These are phyloP conservation scores for Schizopygopsis pylzovi DNA, from an alignment of 2,797 vertebrate genomes.

Conservation along the genomic window DNA sequence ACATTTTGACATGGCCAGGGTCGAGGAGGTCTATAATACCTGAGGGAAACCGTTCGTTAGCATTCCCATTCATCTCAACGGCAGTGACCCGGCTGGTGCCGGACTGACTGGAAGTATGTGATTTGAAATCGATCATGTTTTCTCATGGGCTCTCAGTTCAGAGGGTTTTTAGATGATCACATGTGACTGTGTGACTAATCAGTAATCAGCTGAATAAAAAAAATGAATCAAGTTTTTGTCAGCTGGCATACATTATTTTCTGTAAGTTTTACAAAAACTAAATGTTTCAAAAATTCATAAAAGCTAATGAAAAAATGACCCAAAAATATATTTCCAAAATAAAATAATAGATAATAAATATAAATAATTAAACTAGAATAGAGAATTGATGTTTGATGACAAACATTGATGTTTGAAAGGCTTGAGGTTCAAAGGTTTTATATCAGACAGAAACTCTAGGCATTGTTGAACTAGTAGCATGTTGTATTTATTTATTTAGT, in stretches of 20 bases:
- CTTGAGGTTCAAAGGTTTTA: neutral
- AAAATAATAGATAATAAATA: neutral
- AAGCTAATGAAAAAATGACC: neutral
- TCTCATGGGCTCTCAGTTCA: neutral
- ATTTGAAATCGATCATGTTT: neutral
- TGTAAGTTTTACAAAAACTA: neutral
- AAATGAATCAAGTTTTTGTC: neutral
- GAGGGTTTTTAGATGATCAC: neutral
- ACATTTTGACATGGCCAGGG: slow-evolving; percentile 29
- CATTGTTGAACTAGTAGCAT: neutral
- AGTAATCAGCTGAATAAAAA: neutral
- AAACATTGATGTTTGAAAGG: neutral
- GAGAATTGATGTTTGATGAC: neutral
- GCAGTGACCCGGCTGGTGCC: neutral
- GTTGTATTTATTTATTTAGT: too few relatives aligned
- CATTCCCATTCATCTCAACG: neutral
- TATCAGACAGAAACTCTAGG: neutral
- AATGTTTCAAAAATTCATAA: neutral
- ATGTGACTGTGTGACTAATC: neutral
- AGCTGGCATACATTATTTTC: neutral
- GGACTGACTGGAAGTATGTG: neutral
- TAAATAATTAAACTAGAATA: neutral
- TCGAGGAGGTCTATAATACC: slow-evolving; percentile 12
- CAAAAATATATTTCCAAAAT: neutral
- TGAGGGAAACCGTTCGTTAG: slow-evolving; percentile 4